phyloP scores from a whole-genome alignment of 2,797 vertebrate genomes.

The Corythornis leucogaster region DNA sequence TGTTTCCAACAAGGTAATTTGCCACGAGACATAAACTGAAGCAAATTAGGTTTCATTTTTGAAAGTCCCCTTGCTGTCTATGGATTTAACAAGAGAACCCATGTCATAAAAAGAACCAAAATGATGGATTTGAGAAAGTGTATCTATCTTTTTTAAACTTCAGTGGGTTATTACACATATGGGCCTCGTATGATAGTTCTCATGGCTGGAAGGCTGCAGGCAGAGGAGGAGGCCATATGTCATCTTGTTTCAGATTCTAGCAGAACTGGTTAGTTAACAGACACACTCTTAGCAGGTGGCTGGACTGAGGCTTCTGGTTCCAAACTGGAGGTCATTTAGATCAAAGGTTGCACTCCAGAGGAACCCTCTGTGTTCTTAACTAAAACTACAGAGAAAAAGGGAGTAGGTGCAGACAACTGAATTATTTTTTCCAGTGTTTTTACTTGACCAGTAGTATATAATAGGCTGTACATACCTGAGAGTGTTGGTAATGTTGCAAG shows the following conservation, averaged over 20 bases:
- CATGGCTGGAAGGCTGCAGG: neutral
- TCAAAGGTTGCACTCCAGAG: neutral
- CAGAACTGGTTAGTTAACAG: neutral
- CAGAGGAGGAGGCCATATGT: neutral
- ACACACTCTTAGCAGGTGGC: neutral
- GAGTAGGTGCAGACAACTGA: neutral
- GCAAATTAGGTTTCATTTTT: conserved; percentile 59
- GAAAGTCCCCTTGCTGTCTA: conserved; percentile 36
- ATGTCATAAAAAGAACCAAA: conserved; percentile 17
- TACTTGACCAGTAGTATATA: neutral
- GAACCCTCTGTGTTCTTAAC: neutral
- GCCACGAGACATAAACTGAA: conserved; percentile 57
- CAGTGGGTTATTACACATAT: neutral
- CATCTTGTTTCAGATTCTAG: neutral
- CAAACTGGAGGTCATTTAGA: neutral
- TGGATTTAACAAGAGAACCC: conserved; percentile 19
- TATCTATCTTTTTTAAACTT: neutral
- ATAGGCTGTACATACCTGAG: conserved; percentile 82
- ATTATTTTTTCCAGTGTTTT: neutral
- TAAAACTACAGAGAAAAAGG: neutral
- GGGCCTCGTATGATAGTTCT: neutral
- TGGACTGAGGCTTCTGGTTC: neutral
- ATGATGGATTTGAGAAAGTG: neutral
- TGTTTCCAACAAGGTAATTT: conserved; percentile 67
- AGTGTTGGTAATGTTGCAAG: conserved; percentile 89